Base-by-base conservation (phyloP, 2,888 invertebrate genomes). In the Morpho achilles region DNA sequence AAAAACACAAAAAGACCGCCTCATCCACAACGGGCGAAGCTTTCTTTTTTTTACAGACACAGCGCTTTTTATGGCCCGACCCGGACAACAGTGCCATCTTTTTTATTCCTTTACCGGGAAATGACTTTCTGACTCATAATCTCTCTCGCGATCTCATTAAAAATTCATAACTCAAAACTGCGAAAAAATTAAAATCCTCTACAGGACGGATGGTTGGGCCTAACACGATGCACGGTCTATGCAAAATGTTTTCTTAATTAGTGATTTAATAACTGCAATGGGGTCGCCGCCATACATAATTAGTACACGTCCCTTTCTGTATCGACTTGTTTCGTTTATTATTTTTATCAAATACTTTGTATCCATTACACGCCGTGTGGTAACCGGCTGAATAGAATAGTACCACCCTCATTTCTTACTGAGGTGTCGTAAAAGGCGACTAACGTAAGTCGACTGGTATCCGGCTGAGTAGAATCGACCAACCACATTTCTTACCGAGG, bases 101-200 rank as follows among this genome's bases (percentile, higher is more conserved):
- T 71, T 66, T 73, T 66, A 74, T 73, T 87, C 79, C 82, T 87
- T 87, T 80, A 87, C 87, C 80, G 88, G 90, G 90, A 91, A 91
- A 91, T 90, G 90, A 91, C 90, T 91, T 90, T 91, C 91, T 84
- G 89, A 84, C 87, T 91, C 91, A 82, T 91, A 92, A 92, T 92
- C 85, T 91, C 86, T 85, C 87, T 81, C 76, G 89, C 91, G 86
- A 92, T 92, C 92, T 92, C 91, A 92, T 92, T 92, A 92, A 90
- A 91, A 92, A 91, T 92, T 92, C 91, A 92, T 91, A 92, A 91
- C 87, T 91, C 82, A 84, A 87, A 87, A 85, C 83, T 86, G 91
- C 83, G 81, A 82, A 90, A 87, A 90, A 89, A 87, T 84, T 78
- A 87, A 84, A 89, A 87, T 79, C 80, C 81, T 77, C 76, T 80